Evolutionary conservation across 2,113 vertebrate genomes (phyloP), one percentile per base, ranked within the genome.

Genomic region (Ursus arctos): DNA sequence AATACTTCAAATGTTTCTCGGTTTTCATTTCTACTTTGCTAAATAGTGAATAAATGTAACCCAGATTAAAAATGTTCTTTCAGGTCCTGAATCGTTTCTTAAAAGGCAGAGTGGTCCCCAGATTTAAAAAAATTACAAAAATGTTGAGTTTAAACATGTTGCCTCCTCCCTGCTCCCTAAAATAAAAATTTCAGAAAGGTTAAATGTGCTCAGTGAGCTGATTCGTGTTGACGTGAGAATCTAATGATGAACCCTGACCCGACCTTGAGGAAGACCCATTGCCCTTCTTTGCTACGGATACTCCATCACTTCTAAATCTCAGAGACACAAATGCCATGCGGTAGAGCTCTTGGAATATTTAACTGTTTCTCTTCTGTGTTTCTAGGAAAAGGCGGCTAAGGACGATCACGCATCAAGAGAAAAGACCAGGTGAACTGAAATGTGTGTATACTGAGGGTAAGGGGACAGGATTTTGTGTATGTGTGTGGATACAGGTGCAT

Each of bases 401-500:
- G 10, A 13, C 1, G 1, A 47, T 0, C 15, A 40, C 4, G 15
- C 4, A 15, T 6, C 16, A 26, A 36, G 57, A 28, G 5, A 14
- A 16, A 33, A 24, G 1, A 1, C 9, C 8, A 9, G 4, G 14
- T 9, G 9, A 9, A 3, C 43, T 24, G 15, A 49, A n/a, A 26
- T 15, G 4, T 4, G 6, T 3, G 2, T 1, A 1, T 2, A 16
- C 7, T 2, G 0, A 28, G 61, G 33, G 59, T 11, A 33, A 84
- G 8, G 14, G 9, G 33, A 2, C 0, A 9, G 0, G 5, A 11
- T 22, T n/a, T 7, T 2, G 10, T 0, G 9, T 1, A 3, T 7
- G 2, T 13, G 11, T 49, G 12, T 10, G 6, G 12, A 4, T 65
- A 31, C 16, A 2, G 4, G 49, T 76, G 26, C 26, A 21, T 31